Evolutionary conservation across 2,113 vertebrate genomes (phyloP).

Genomic region (Halcyon senegalensis): DNA sequence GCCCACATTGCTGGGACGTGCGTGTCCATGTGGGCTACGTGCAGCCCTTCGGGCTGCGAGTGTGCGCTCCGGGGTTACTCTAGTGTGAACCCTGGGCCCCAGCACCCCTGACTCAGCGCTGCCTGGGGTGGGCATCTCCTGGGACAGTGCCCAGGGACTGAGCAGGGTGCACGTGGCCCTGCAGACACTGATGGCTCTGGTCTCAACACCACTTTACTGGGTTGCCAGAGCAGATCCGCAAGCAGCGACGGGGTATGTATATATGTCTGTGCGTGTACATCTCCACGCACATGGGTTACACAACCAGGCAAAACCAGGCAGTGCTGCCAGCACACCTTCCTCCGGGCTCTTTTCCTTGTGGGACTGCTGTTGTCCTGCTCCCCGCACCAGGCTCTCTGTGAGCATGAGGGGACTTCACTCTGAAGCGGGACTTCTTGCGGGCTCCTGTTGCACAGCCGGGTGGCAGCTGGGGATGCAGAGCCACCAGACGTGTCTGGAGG

Average conservation of each 20-base stretch:
- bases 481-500: neutral
- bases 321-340: neutral
- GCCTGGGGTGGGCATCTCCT: neutral
- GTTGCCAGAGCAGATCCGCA: neutral
- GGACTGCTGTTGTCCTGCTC: neutral
- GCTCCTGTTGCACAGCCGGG: neutral
- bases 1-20: neutral
- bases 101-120: neutral
- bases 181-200: accelerated
- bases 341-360: accelerated
- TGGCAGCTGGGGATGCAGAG: neutral
- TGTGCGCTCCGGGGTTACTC: accelerated
- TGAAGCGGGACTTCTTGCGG: accelerated
- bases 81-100: accelerated
- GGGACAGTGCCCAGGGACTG: neutral
- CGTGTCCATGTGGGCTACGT: neutral
- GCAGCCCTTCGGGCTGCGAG: neutral
- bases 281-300: accelerated
- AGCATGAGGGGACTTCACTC: neutral
- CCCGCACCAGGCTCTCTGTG: accelerated
- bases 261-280: accelerated
- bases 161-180: accelerated
- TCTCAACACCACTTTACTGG: neutral
- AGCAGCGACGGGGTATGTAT: neutral
- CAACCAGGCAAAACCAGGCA: neutral